A percentile compares a stretch with the other conserved stretches of the same genome.
phyloP scores from a whole-genome alignment of 2,797 vertebrate species.

The Erpetoichthys calabaricus region DNA sequence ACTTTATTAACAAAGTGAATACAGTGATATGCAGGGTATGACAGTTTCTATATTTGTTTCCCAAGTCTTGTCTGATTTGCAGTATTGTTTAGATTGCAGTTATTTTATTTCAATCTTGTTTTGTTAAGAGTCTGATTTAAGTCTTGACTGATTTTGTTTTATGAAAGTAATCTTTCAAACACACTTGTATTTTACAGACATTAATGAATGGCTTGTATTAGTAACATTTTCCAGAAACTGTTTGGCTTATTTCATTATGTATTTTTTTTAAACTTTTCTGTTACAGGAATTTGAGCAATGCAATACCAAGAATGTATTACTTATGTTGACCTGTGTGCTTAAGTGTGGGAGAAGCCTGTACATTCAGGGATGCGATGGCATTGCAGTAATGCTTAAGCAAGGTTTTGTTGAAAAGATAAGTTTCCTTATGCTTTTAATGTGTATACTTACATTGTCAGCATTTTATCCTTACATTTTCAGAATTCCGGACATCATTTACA shows the following conservation, averaged over 20 bases:
- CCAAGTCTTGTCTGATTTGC: too few relatives aligned
- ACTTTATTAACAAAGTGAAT: conserved; percentile 73
- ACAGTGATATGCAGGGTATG: conserved; percentile 68
- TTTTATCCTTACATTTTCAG: conserved; percentile 9
- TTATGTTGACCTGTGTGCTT: conserved; percentile 51
- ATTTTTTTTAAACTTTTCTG: conserved; percentile 17
- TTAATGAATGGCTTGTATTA: too few relatives aligned
- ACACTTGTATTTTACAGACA: too few relatives aligned
- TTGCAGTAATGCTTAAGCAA: conserved; percentile 53
- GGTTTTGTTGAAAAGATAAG: conserved; percentile 86
- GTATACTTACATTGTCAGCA: background rate
- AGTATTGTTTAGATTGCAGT: background rate
- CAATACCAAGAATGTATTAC: conserved; percentile 42
- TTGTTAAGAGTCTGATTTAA: background rate
- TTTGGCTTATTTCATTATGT: background rate
- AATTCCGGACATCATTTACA: too few relatives aligned
- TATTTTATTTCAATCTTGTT: background rate
- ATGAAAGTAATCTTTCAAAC: too few relatives aligned
- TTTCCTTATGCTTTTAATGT: conserved; percentile 24
- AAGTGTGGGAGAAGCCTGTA: conserved; percentile 58
- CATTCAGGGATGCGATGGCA: conserved; percentile 50
- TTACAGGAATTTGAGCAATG: conserved; percentile 64
- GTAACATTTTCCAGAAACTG: background rate
- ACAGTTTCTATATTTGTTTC: background rate
- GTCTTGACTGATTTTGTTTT: too few relatives aligned